phyloP scores from a whole-genome alignment of 2,113 vertebrate genomes.

The Ptychochromis oligacanthus region DNA sequence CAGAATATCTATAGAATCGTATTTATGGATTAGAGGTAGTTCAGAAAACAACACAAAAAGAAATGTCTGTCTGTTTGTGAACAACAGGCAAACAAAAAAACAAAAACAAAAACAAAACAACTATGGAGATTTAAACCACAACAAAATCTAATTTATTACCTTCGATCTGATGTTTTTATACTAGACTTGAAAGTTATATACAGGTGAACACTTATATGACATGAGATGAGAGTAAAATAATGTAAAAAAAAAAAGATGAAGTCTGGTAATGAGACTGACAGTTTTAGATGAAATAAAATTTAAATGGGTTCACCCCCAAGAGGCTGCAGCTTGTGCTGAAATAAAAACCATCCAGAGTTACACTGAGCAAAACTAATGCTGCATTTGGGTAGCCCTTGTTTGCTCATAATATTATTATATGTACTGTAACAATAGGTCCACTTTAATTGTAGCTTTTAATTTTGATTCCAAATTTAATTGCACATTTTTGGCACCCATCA shows the following conservation, averaged over 20 bases:
- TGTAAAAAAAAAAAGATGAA: neutral
- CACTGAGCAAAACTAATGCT: neutral
- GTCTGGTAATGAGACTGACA: neutral
- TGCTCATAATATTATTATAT: neutral
- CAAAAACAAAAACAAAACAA: no score
- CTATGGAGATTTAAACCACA: no score
- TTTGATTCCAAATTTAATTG: neutral
- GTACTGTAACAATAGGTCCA: neutral
- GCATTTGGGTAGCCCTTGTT: neutral
- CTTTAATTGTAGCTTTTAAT: neutral
- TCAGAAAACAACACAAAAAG: no score
- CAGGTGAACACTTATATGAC: neutral
- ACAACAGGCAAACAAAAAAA: no score
- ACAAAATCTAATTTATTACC: no score
- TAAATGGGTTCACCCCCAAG: no score
- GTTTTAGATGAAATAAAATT: neutral
- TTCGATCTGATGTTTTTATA: neutral
- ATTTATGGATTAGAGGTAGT: no score
- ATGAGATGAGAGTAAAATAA: neutral
- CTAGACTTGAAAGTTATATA: neutral
- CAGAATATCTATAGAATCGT: no score
- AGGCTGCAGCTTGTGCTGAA: neutral
- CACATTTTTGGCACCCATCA: neutral
- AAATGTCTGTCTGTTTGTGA: neutral
- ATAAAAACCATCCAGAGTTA: neutral